Conservation (phyloP, 2,888 invertebrate genomes). For the Mamestra brassicae region DNA sequence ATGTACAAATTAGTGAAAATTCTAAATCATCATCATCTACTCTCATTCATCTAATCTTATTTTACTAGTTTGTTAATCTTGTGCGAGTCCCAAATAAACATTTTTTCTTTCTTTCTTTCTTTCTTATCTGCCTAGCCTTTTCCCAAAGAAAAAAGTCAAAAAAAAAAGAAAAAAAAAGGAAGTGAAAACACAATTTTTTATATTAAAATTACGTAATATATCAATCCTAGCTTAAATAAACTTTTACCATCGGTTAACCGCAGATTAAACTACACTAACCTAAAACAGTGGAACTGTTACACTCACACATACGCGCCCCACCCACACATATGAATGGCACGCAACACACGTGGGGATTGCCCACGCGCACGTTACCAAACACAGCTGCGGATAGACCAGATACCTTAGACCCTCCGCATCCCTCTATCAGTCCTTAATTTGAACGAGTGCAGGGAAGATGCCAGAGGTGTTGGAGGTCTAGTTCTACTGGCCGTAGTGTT, state of each 20-base stretch:
- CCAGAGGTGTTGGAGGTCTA: constrained; percentile 50
- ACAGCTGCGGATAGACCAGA: constrained; percentile 54
- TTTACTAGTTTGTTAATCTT: no score
- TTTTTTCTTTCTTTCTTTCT: no score
- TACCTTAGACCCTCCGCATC: constrained; percentile 47
- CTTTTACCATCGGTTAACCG: constrained; percentile 27
- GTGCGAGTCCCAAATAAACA: no score
- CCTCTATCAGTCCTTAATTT: constrained; percentile 19
- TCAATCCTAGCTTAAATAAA: background rate
- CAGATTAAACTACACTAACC: constrained; percentile 46
- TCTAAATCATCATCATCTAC: no score
- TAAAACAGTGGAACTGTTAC: constrained; percentile 39
- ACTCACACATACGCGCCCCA: constrained; percentile 57
- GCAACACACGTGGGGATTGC: constrained; percentile 68
- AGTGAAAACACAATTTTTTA: no score
- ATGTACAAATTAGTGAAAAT: no score
- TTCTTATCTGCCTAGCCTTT: no score
- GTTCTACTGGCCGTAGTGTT: constrained; percentile 62
- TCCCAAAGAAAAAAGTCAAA: no score
- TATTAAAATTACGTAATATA: no score
- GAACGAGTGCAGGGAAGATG: background rate
- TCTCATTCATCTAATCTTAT: no score
- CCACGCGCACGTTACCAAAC: constrained; percentile 70
- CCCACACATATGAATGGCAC: constrained; percentile 62
- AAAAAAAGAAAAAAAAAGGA: no score